phyloP scores from a whole-genome alignment of 2,797 vertebrate genomes.

The Darevskia mixta region DNA sequence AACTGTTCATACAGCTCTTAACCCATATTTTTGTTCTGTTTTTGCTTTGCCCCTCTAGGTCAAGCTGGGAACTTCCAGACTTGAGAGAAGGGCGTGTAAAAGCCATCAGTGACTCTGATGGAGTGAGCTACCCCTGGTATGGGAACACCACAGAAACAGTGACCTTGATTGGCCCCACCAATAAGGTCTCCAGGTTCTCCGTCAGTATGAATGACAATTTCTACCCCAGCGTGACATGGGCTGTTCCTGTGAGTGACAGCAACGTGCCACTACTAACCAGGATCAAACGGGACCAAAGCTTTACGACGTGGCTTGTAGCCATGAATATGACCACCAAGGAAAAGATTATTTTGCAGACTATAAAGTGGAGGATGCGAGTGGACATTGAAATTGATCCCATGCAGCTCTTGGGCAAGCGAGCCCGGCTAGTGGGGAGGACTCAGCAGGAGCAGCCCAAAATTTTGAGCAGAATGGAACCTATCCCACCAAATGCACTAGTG shows the following conservation, averaged over 20 bases:
- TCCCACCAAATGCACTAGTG: slow-evolving; percentile 92
- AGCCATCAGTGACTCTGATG: slow-evolving; percentile 97
- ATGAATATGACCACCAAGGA: slow-evolving; percentile 93
- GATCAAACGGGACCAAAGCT: slow-evolving; percentile 98
- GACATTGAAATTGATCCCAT: slow-evolving; percentile 93
- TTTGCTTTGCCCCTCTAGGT: slow-evolving; percentile 79
- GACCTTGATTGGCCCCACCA: slow-evolving; percentile 92
- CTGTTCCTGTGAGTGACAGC: slow-evolving; percentile 95
- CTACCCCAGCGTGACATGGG: slow-evolving; percentile 98
- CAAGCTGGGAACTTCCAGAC: slow-evolving; percentile 98
- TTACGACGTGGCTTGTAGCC: slow-evolving; percentile 98
- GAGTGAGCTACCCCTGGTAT: slow-evolving; percentile 98
- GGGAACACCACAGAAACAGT: slow-evolving; percentile 98
- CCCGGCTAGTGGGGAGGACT: slow-evolving; percentile 90
- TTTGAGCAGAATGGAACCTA: slow-evolving; percentile 94
- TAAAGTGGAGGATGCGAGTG: slow-evolving; percentile 98
- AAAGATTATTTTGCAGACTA: slow-evolving; percentile 96
- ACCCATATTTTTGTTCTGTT: slow-evolving; percentile 9
- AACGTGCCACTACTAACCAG: slow-evolving; percentile 93
- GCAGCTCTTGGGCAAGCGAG: slow-evolving; percentile 91
- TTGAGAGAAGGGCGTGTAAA: slow-evolving; percentile 92
- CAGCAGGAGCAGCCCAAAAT: slow-evolving; percentile 96
- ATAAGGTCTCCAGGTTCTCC: slow-evolving; percentile 93
- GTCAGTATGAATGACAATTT: slow-evolving; percentile 99
- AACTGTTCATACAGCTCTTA: fast-evolving